Evolutionary conservation across 2,888 invertebrate species (phyloP).

Genomic region (Philonicus albiceps): DNA sequence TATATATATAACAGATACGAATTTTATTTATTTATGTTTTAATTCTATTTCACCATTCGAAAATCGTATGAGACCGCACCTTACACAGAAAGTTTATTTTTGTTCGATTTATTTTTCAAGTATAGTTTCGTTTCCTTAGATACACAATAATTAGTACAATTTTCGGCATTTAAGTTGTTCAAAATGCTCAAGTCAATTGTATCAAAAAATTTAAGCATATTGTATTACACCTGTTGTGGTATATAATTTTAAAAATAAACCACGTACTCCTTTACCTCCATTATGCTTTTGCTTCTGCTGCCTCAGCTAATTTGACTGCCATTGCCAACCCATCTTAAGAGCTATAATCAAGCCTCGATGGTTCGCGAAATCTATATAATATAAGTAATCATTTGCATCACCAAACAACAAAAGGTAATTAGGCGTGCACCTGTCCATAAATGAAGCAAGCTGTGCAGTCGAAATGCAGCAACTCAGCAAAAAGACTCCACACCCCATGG

Average conservation of each 20-base stretch:
- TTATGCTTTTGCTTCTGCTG: neutral
- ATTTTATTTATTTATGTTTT: no score
- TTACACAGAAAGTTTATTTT: no score
- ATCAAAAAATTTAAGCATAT: neutral
- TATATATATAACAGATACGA: no score
- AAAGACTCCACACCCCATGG: neutral
- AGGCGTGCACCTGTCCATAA: neutral
- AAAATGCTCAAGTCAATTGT: no score
- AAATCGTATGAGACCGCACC: no score
- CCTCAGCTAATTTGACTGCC: neutral
- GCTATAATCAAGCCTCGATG: neutral
- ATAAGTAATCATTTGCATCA: neutral
- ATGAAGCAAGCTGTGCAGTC: neutral
- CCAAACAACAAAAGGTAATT: constrained; percentile 24
- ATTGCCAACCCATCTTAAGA: neutral
- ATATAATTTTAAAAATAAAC: neutral
- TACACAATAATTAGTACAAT: neutral
- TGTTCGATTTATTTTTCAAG: no score
- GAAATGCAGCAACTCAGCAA: neutral
- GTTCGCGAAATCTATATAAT: neutral
- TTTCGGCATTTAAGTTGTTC: neutral
- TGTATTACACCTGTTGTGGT: neutral
- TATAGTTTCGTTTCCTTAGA: no score
- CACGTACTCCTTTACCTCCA: neutral
- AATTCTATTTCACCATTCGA: no score